A percentile compares a stretch with the other conserved stretches of the same genome.
These are phyloP conservation scores for Cavia porcellus DNA, from an alignment of 2,113 vertebrate genomes.

Conservation along the genomic window DNA sequence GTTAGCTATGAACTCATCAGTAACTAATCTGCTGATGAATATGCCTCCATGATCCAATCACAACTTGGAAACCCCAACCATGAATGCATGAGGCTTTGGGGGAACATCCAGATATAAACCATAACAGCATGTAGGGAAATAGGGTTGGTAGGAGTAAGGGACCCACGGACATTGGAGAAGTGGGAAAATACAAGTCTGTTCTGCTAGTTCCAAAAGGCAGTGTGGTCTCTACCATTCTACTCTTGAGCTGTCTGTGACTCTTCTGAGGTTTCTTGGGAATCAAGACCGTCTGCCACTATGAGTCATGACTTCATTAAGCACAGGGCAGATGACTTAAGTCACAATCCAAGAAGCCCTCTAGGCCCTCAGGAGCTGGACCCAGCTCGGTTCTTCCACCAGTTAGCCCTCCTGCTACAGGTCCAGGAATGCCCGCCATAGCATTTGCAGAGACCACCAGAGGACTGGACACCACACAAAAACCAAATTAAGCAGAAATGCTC, in stretches of 20 bases:
- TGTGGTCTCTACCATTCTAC: neutral
- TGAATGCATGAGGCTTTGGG: neutral
- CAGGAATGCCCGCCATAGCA: rapidly evolving
- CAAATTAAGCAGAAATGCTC: conserved; percentile 1
- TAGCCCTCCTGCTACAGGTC: neutral
- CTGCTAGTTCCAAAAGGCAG: neutral
- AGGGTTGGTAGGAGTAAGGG: neutral
- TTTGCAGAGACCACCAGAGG: neutral
- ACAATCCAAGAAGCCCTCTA: neutral
- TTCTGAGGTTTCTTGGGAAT: neutral
- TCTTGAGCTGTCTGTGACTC: neutral
- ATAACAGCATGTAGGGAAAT: neutral
- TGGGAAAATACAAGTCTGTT: neutral
- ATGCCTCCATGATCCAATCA: neutral
- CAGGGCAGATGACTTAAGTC: neutral
- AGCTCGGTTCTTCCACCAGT: neutral
- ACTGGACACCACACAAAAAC: neutral
- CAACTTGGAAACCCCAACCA: neutral
- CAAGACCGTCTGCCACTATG: neutral
- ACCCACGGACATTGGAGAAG: neutral
- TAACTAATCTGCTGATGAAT: neutral
- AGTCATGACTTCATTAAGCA: neutral
- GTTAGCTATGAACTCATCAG: neutral
- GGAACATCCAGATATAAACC: neutral
- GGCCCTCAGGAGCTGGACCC: neutral